Evolutionary conservation across 2,888 invertebrate genomes (phyloP), one percentile per base, ranked within the genome.

Genomic region (Cylindroiulus punctatus): DNA sequence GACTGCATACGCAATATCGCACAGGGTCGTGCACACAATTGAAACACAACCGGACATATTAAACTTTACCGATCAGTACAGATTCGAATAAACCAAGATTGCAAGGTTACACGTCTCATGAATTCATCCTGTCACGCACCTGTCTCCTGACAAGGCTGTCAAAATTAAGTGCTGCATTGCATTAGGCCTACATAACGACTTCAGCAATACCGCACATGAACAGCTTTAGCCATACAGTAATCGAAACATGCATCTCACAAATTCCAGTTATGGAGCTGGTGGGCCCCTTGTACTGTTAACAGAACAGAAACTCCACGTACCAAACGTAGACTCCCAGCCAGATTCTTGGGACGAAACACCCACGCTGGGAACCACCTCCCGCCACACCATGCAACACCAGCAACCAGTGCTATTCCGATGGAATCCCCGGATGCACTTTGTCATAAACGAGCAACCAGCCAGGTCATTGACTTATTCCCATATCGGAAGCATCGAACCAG

Each of bases 391-490:
- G 19, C 5, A 44, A 12, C 44, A 12, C 7, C 57, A 57, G 57
- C 57, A 22, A n/a, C 52, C 57, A 57, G 22, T 22, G 22, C 22
- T 7, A 57, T 57, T 57, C 57, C 57, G 22, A 57, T 57, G 57
- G 57, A 57, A 57, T 57, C 57, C 57, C 22, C 0, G 22, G 57
- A 57, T 5, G 22, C 22, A 57, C 22, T 52, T 52, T n/a, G 1
- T 19, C n/a, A 44, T n/a, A 52, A n/a, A 52, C 7, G n/a, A n/a
- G 52, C 19, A 52, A 17, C 1, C 47, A 47, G 44, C 7, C 14
- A 44, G 57, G 57, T 57, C 57, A 57, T 22, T 57, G 57, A 57
- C 57, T 57, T 22, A 57, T 57, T 57, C 57, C 22, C 57, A 57
- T 22, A 57, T 57, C 57, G 8, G 57, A 57, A 57, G 22, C 57